phyloP scores from a whole-genome alignment of 1,140 invertebrate genomes.

The Gryon sp. region DNA sequence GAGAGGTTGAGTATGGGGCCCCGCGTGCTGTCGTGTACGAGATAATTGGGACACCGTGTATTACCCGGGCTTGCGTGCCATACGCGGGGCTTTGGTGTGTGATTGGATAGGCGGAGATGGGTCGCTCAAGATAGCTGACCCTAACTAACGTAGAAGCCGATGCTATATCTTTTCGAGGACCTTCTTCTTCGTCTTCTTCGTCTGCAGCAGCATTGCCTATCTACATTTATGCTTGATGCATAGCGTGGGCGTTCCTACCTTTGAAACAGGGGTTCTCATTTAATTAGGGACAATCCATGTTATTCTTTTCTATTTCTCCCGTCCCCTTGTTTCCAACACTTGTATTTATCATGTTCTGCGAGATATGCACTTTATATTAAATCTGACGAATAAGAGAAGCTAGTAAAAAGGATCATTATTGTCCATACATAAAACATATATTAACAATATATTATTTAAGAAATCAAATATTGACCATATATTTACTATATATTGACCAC shows the following conservation, averaged over 20 bases:
- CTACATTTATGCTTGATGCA: slow-evolving; percentile 78
- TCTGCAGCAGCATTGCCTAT: slow-evolving; percentile 76
- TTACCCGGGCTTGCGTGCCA: slow-evolving; percentile 71
- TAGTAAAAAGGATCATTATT: neutral
- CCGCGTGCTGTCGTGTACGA: slow-evolving; percentile 68
- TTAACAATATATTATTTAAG: too few relatives aligned
- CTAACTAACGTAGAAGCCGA: slow-evolving; percentile 73
- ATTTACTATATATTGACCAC: too few relatives aligned
- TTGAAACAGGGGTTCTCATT: slow-evolving; percentile 63
- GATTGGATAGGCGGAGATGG: slow-evolving; percentile 80
- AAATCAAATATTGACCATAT: too few relatives aligned
- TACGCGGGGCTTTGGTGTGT: slow-evolving; percentile 73
- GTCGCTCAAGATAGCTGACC: slow-evolving; percentile 79
- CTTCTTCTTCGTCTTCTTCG: slow-evolving; percentile 76
- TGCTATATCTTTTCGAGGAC: slow-evolving; percentile 78
- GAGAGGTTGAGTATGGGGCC: slow-evolving; percentile 47
- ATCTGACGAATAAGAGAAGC: too few relatives aligned
- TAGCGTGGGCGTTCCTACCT: slow-evolving; percentile 78
- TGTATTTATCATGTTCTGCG: slow-evolving; percentile 22
- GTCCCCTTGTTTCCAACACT: slow-evolving; percentile 21
- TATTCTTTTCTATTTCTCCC: slow-evolving; percentile 34
- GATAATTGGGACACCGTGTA: slow-evolving; percentile 73
- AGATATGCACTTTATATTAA: too few relatives aligned
- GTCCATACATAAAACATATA: too few relatives aligned
- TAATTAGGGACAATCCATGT: slow-evolving; percentile 56